Evolutionary conservation across 2,888 invertebrate genomes (phyloP).

Genomic region (Argyra leucocephala): DNA sequence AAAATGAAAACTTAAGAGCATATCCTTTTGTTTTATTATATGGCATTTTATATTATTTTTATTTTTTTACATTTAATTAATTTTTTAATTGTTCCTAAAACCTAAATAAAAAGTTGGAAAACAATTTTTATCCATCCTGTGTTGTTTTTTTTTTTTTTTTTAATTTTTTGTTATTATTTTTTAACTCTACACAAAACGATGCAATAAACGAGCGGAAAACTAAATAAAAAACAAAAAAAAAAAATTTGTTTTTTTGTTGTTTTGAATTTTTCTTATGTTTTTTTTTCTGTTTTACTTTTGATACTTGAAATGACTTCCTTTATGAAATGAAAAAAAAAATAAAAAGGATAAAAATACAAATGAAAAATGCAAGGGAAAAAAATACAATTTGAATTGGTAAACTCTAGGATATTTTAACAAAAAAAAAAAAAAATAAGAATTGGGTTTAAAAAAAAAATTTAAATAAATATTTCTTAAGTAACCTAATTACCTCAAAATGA

Average conservation of each 20-base stretch:
- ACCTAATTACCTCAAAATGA: too few species aligned
- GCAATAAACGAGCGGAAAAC: conserved; percentile 1
- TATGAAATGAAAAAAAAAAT: background rate
- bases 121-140: conserved; percentile 6
- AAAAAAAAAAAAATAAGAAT: too few species aligned
- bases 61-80: background rate
- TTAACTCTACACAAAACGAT: background rate
- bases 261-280: background rate
- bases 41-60: background rate
- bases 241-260: background rate
- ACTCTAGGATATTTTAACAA: too few species aligned
- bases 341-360: background rate
- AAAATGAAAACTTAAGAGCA: background rate
- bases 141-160: background rate
- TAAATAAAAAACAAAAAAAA: background rate
- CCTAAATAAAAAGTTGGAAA: background rate
- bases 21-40: background rate
- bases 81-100: conserved; percentile 3
- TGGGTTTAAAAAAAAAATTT: too few species aligned
- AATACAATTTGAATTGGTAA: too few species aligned
- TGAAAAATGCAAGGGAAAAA: background rate
- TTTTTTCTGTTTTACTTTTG: background rate
- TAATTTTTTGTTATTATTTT: background rate
- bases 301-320: conserved; percentile 3
- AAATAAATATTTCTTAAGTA: too few species aligned